These are phyloP conservation scores for Orussus abietinus DNA, from an alignment of 1,140 invertebrate genomes.

Conservation along the genomic window DNA sequence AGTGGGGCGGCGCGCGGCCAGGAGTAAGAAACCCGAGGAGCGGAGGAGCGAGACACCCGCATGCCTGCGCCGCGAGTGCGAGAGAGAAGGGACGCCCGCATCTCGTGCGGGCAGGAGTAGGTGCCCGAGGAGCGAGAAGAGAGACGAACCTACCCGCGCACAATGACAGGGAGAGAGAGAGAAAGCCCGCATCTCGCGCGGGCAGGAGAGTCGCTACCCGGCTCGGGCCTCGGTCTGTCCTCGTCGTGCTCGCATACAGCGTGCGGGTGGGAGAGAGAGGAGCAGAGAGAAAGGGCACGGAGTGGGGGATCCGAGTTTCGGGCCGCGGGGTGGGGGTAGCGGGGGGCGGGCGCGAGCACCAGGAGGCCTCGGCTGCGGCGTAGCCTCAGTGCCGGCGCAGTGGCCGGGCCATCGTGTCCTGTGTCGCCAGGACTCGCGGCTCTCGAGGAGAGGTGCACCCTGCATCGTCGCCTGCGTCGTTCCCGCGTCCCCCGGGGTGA, in stretches of 20 bases:
- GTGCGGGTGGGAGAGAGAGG: slow-evolving; percentile 21
- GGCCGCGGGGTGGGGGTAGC: not conserved
- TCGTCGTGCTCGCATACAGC: too few relatives aligned
- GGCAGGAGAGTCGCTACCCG: too few relatives aligned
- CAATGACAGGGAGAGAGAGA: slow-evolving; percentile 8
- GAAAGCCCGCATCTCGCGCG: slow-evolving; percentile 11
- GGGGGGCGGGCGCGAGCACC: slow-evolving; percentile 31
- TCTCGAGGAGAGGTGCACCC: too few relatives aligned
- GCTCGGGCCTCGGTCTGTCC: too few relatives aligned
- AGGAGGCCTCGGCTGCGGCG: slow-evolving; percentile 52
- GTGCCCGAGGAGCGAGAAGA: slow-evolving; percentile 7
- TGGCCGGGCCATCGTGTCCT: slow-evolving; percentile 53
- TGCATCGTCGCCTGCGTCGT: too few relatives aligned
- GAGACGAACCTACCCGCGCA: slow-evolving; percentile 9
- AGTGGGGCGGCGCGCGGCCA: not conserved
- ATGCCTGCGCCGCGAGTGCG: too few relatives aligned
- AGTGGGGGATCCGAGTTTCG: slow-evolving; percentile 4
- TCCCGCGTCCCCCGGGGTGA: too few relatives aligned
- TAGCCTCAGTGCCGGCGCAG: slow-evolving; percentile 54
- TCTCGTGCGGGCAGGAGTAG: too few relatives aligned
- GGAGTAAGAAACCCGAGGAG: slow-evolving; percentile 3
- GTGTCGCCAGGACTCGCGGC: too few relatives aligned
- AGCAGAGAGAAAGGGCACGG: slow-evolving; percentile 12
- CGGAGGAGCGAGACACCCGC: not conserved
- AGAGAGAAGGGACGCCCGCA: too few relatives aligned